Evolutionary conservation across 2,797 vertebrate genomes (phyloP).

Genomic region (Premnoplex brunnescens): DNA sequence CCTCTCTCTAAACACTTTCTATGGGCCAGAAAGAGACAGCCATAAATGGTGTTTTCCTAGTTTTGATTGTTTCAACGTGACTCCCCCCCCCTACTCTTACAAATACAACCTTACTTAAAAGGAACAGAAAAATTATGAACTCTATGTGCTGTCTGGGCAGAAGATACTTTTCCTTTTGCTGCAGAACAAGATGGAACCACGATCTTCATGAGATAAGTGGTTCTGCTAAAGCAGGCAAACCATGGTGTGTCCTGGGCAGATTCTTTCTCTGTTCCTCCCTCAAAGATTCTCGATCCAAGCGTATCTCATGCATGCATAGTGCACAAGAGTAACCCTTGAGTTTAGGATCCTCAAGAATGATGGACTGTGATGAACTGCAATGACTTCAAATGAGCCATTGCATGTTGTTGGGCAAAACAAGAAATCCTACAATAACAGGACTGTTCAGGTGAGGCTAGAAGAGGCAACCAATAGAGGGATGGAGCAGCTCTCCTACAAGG

Average conservation of each 20-base stretch:
- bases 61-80: neutral
- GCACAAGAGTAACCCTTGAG: neutral
- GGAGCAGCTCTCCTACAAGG: neutral
- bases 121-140: neutral
- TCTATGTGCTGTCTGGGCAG: neutral
- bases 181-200: neutral
- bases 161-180: neutral
- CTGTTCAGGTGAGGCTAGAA: neutral
- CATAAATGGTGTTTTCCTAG: neutral
- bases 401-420: neutral
- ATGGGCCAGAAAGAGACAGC: neutral
- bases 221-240: neutral
- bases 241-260: neutral
- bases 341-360: neutral
- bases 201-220: neutral
- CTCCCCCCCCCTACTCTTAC: neutral
- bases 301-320: neutral
- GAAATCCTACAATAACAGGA: neutral
- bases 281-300: neutral
- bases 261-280: neutral
- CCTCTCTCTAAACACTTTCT: neutral
- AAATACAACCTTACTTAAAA: neutral
- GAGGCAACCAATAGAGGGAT: neutral
- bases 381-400: neutral
- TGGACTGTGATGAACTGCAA: neutral